phyloP scores from a whole-genome alignment of 2,797 vertebrate species.

The Galaxias olidus region DNA sequence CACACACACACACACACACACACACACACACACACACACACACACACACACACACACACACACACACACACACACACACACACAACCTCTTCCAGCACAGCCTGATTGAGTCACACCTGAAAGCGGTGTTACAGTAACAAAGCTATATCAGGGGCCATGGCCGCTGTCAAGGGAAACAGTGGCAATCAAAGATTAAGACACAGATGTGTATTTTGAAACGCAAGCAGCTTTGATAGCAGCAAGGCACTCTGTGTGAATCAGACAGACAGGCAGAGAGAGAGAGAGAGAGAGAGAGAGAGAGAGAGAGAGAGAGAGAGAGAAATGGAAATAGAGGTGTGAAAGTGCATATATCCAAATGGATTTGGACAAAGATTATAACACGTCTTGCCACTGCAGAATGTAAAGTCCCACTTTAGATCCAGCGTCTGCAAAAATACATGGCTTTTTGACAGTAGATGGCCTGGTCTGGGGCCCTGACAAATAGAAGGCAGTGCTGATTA shows the following conservation, averaged over 20 bases:
- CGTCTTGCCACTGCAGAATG: too few species aligned
- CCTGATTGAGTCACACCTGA: not conserved
- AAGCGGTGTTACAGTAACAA: not conserved
- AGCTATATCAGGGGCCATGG: not conserved
- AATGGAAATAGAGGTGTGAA: too few species aligned
- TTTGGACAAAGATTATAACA: too few species aligned
- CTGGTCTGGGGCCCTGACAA: conserved; percentile 4
- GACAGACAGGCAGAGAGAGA: not conserved
- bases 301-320: not conserved
- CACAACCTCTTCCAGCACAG: not conserved
- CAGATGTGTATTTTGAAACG: not conserved
- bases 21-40: too few species aligned
- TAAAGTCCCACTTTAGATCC: too few species aligned
- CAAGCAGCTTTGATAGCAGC: conserved; percentile 1
- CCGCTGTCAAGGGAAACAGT: conserved; percentile 1
- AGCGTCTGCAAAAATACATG: too few species aligned
- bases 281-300: not conserved
- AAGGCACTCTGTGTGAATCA: not conserved
- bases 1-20: too few species aligned
- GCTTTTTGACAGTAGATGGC: too few species aligned
- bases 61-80: not conserved
- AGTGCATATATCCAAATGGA: too few species aligned
- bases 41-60: too few species aligned
- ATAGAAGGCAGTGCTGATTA: conserved; percentile 26
- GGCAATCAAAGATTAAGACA: not conserved